Evolutionary conservation across 2,888 invertebrate species (phyloP).

Genomic region (Spilarctia lutea): DNA sequence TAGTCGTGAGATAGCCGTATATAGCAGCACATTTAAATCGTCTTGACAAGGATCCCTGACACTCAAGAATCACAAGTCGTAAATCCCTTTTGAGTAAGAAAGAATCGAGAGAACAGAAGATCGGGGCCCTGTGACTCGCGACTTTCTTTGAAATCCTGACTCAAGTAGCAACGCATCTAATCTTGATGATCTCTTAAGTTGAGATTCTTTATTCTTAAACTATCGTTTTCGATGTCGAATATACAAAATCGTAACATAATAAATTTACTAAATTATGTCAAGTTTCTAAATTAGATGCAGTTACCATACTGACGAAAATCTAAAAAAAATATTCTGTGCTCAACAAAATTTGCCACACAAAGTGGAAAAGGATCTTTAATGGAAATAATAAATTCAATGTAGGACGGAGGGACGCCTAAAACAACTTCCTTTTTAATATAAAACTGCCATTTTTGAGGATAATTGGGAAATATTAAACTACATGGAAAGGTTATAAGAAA

Average conservation of each 20-base stretch:
- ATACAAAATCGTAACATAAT: neutral
- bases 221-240: neutral
- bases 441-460: slow-evolving; percentile 5
- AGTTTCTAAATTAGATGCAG: neutral
- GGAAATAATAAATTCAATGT: slow-evolving; percentile 5
- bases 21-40: no score
- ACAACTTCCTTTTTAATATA: slow-evolving; percentile 11
- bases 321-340: neutral
- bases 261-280: neutral
- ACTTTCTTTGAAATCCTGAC: no score
- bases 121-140: no score
- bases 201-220: no score
- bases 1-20: no score
- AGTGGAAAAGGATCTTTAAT: slow-evolving; percentile 7
- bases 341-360: neutral
- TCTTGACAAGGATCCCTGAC: no score
- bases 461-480: slow-evolving; percentile 6
- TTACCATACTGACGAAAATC: neutral
- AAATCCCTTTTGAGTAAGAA: no score
- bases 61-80: no score
- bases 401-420: slow-evolving; percentile 10
- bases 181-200: no score
- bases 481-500: neutral
- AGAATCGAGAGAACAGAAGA: no score
- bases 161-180: no score